These are phyloP conservation scores for Orientallactaga bullata DNA, from an alignment of 2,113 vertebrate species.

Conservation along the genomic window DNA sequence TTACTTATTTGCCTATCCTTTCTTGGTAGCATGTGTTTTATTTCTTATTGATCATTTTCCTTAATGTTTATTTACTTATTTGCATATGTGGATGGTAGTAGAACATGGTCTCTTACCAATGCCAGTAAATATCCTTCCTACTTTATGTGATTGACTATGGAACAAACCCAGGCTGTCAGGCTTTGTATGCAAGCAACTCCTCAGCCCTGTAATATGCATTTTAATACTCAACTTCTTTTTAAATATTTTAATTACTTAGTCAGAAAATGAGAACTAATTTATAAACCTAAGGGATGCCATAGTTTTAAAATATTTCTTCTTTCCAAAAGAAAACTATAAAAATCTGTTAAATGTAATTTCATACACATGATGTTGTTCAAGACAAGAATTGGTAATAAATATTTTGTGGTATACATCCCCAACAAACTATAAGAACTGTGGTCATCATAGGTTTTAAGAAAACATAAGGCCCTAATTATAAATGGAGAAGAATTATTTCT, in stretches of 20 bases:
- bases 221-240: slow-evolving; percentile 32
- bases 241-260: background rate
- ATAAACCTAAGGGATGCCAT: background rate
- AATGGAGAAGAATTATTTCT: slow-evolving; percentile 11
- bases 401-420: background rate
- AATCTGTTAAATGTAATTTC: background rate
- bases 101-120: no score
- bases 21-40: background rate
- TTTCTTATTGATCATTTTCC: no score
- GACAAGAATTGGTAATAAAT: background rate
- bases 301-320: slow-evolving; percentile 6
- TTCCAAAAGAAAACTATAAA: background rate
- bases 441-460: background rate
- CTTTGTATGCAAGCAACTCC: no score
- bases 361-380: background rate
- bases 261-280: background rate
- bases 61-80: no score
- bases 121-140: no score
- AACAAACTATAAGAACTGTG: background rate
- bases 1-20: background rate
- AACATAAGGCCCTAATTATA: background rate
- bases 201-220: background rate
- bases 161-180: no score
- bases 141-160: no score
- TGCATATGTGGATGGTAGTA: no score